Base-by-base conservation (phyloP, 2,113 vertebrate genomes). In the Hyperopisus bebe region DNA sequence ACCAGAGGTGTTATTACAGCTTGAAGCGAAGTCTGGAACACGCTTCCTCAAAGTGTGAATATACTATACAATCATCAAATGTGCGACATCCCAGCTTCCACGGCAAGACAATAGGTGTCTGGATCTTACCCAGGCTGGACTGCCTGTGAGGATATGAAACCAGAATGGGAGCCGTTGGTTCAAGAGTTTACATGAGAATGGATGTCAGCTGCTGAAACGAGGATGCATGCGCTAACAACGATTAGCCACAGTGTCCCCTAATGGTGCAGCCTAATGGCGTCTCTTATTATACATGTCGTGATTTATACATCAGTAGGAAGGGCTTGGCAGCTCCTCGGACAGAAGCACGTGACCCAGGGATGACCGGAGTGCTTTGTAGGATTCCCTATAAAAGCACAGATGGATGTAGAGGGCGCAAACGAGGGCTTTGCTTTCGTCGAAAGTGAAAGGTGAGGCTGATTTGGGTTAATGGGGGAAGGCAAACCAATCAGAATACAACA, bases 71-170 rank as follows among this genome's bases (percentile, higher is more conserved):
- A 44, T 87, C 86, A 55, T 31, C 46, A 55, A 27, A 90, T 88
- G 27, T 87, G 44, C 51, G 47, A 87, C 66, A n/a, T 42, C 55
- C 83, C 27, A 47, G 77, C 74, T 55, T 89, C 50, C 44, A 7
- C n/a, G 31, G 83, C 88, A 84, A 31, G 70, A 89, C 77, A 86
- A 86, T 46, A 24, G 87, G 74, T 80, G 74, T 42, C 74, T 80
- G 74, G 35, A 39, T 80, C 74, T 80, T 42, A 80, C 62, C 62
- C 62, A 70, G 27, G 35, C 17, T 35, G 35, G 35, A 80, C 35
- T 42, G 31, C 15, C 35, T 31, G n/a, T 31, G 3, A 70, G 27
- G 62, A 70, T 31, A 31, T 31, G 62, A 70, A 31, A 31, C 35
- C 35, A 39, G 74, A 80, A 80, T 80, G 74, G 74, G 31, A 80